phyloP scores from a whole-genome alignment of 2,113 vertebrate genomes.

The Eubucco bourcierii region DNA sequence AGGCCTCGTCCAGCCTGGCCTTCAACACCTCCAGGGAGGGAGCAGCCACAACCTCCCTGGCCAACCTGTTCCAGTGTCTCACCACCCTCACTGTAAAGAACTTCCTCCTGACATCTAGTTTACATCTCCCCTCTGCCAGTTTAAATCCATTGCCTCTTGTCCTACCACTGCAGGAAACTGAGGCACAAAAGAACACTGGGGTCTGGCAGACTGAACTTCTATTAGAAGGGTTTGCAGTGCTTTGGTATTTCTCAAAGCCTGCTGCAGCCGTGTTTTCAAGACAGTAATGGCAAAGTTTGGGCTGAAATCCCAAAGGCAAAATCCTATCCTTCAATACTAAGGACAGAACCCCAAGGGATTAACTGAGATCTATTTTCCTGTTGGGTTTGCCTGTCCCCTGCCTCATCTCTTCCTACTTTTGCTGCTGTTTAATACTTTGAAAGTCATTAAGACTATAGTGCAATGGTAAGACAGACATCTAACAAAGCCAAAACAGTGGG shows the following conservation, averaged over 20 bases:
- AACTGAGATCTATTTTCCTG: not conserved
- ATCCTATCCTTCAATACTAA: not conserved
- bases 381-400: not conserved
- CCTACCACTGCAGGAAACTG: not conserved
- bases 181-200: not conserved
- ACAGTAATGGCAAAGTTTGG: fast-evolving
- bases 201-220: not conserved
- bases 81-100: too few relatives aligned
- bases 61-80: too few relatives aligned
- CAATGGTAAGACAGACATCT: not conserved
- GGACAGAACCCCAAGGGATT: fast-evolving
- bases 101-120: too few relatives aligned
- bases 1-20: too few relatives aligned
- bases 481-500: not conserved
- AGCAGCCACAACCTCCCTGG: too few relatives aligned
- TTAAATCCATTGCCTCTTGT: too few relatives aligned
- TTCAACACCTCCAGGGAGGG: too few relatives aligned
- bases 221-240: not conserved
- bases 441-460: not conserved
- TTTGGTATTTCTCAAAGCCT: not conserved
- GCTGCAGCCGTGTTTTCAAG: not conserved
- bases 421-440: not conserved
- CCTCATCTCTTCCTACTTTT: not conserved
- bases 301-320: not conserved
- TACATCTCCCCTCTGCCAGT: too few relatives aligned